phyloP scores from a whole-genome alignment of 2,113 vertebrate genomes.

The Isichthys henryi region DNA sequence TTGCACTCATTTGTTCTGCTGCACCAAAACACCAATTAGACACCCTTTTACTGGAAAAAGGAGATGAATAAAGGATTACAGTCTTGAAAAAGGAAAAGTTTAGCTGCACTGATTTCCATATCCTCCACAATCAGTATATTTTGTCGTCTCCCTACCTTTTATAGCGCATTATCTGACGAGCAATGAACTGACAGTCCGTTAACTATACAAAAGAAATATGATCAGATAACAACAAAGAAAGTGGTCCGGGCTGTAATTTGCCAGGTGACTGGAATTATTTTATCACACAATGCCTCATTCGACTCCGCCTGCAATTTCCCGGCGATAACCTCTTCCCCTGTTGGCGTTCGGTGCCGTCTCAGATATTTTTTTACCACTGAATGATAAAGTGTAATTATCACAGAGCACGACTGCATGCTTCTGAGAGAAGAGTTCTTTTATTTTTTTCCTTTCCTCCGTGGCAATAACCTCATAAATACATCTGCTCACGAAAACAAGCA shows the following conservation, averaged over 20 bases:
- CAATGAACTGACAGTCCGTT: background rate
- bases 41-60: background rate
- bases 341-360: too few relatives aligned
- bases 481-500: background rate
- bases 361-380: background rate
- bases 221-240: background rate
- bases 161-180: background rate
- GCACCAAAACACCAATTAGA: background rate
- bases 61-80: background rate
- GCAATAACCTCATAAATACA: background rate
- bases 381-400: conserved; percentile 11
- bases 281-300: background rate
- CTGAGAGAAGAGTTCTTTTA: background rate
- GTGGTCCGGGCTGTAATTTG: background rate
- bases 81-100: background rate
- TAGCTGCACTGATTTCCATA: background rate
- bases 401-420: background rate
- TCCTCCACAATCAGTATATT: background rate
- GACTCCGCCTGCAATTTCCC: background rate
- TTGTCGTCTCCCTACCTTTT: background rate
- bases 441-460: background rate
- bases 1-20: background rate
- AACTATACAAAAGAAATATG: background rate
- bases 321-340: background rate
- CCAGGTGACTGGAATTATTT: background rate